Evolutionary conservation across 2,797 vertebrate genomes (phyloP).

Genomic region (Cheirogaleus major): DNA sequence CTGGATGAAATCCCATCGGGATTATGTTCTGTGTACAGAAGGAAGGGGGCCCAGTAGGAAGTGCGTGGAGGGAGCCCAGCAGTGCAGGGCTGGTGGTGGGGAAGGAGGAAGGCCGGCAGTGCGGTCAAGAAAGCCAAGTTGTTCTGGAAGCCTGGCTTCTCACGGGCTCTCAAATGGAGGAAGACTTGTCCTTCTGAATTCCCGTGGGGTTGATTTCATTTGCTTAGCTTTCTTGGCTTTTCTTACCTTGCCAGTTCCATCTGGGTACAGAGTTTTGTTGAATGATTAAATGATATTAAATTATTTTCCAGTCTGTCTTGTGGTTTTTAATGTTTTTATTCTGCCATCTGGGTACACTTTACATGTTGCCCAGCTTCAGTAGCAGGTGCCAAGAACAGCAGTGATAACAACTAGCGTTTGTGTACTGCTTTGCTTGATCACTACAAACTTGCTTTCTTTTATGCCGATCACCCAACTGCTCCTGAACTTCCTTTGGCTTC

Average conservation of each 20-base stretch:
- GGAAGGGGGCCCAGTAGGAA: neutral
- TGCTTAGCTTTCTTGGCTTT: neutral
- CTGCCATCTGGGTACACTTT: neutral
- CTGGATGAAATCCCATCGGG: neutral
- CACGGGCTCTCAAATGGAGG: fast-evolving
- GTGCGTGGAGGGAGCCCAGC: neutral
- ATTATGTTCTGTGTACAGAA: neutral
- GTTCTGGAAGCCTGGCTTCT: neutral
- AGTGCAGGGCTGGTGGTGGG: neutral
- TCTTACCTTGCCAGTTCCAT: neutral
- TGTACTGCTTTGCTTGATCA: neutral
- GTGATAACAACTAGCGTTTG: neutral
- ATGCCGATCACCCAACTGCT: neutral
- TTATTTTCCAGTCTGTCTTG: neutral
- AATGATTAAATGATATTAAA: neutral
- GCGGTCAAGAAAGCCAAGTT: neutral
- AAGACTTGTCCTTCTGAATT: neutral
- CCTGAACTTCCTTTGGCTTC: neutral
- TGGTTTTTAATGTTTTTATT: constrained; percentile 18
- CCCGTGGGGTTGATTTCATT: neutral
- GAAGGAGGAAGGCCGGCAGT: neutral
- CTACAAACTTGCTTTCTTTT: neutral
- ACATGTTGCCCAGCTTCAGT: neutral
- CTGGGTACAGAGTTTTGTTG: neutral
- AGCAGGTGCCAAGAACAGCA: neutral